These are phyloP conservation scores for Echeneis naucrates DNA, from an alignment of 2,797 vertebrate species.

Conservation along the genomic window DNA sequence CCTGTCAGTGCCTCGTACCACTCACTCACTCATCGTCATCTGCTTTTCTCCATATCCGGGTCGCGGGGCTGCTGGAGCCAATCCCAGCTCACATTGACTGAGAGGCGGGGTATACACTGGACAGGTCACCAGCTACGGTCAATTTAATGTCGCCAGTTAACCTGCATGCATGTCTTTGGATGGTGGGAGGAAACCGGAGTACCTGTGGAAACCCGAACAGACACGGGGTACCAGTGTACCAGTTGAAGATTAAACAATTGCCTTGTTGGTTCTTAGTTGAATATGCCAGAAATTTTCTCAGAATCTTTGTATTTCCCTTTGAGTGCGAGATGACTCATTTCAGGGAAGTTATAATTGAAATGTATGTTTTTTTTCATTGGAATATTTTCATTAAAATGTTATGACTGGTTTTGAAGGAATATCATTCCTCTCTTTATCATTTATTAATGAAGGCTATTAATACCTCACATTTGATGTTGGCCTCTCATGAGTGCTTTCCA, in stretches of 20 bases:
- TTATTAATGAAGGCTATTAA: slow-evolving; percentile 46
- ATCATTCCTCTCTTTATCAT: slow-evolving; percentile 21
- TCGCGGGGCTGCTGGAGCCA: no score
- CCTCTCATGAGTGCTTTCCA: slow-evolving; percentile 1
- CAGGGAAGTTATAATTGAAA: slow-evolving; percentile 50
- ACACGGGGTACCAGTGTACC: no score
- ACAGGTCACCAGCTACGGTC: no score
- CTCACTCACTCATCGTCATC: no score
- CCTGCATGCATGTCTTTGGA: no score
- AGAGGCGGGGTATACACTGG: no score
- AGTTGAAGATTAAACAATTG: slow-evolving; percentile 31
- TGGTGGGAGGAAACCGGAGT: no score
- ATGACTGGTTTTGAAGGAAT: slow-evolving; percentile 25
- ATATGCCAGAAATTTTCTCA: slow-evolving; percentile 35
- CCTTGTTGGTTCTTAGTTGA: slow-evolving; percentile 33
- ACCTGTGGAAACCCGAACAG: no score
- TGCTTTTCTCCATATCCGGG: no score
- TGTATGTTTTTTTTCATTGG: slow-evolving; percentile 52
- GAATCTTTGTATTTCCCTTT: slow-evolving; percentile 43
- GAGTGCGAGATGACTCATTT: slow-evolving; percentile 53
- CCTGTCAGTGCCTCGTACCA: slow-evolving; percentile 15
- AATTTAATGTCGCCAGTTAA: no score
- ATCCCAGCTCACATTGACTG: no score
- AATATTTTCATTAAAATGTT: slow-evolving; percentile 44
- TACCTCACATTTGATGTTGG: slow-evolving; percentile 30